These are phyloP conservation scores for Zaprionus tsacasi DNA, from an alignment of 1,140 invertebrate genomes.

Conservation along the genomic window DNA sequence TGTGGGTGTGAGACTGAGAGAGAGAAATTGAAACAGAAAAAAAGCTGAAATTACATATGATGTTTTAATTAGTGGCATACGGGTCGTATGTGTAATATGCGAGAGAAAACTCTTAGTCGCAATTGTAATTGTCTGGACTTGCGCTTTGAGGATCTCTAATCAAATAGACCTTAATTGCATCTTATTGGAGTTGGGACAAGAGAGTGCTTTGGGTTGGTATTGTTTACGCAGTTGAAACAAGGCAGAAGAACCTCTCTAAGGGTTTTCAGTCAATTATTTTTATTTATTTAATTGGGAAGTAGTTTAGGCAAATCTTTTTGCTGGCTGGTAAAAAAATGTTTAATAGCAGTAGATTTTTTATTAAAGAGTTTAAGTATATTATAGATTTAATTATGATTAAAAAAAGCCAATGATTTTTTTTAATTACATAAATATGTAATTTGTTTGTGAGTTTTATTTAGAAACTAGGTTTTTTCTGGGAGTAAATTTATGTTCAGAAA, in stretches of 20 bases:
- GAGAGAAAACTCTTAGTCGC: slow-evolving; percentile 14
- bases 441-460: no score
- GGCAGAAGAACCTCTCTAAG: neutral
- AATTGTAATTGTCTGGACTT: slow-evolving; percentile 43
- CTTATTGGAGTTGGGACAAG: neutral
- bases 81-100: slow-evolving; percentile 35
- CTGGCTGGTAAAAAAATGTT: no score
- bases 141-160: slow-evolving; percentile 17
- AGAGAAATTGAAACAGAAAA: slow-evolving; percentile 48
- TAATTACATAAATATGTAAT: no score
- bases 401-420: no score
- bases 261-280: no score
- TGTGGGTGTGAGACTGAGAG: neutral
- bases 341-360: no score
- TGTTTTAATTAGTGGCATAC: slow-evolving; percentile 73
- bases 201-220: neutral
- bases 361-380: no score
- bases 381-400: no score
- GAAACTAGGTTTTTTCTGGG: no score
- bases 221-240: neutral
- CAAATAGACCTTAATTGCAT: slow-evolving; percentile 33
- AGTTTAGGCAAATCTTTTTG: no score
- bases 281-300: no score
- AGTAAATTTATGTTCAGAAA: no score
- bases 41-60: slow-evolving; percentile 80